phyloP scores from a whole-genome alignment of 1,140 invertebrate genomes.

The Zaprionus vittiger region DNA sequence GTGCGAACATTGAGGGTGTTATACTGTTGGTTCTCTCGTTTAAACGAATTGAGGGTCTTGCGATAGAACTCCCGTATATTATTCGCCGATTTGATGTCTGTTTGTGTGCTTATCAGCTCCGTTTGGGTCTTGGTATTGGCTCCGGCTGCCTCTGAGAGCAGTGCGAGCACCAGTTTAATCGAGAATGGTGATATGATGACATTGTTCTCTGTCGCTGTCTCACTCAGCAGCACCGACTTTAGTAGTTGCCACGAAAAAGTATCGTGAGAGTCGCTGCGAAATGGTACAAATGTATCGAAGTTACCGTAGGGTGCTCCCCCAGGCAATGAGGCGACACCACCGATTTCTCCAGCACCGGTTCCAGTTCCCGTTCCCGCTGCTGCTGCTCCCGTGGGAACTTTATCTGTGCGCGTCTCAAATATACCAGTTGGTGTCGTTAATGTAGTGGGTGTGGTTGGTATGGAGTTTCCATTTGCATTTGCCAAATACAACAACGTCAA shows the following conservation, averaged over 20 bases:
- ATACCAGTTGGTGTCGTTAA: constrained; percentile 69
- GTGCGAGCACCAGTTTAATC: constrained; percentile 89
- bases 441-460: constrained; percentile 41
- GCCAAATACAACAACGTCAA: constrained; percentile 37
- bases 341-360: background rate
- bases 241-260: constrained; percentile 87
- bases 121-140: constrained; percentile 88
- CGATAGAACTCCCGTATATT: constrained; percentile 85
- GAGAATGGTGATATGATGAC: constrained; percentile 92
- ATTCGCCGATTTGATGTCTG: constrained; percentile 83
- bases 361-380: background rate
- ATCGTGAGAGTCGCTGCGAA: constrained; percentile 85
- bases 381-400: constrained; percentile 33
- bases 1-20: constrained; percentile 86
- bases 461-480: constrained; percentile 48
- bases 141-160: constrained; percentile 90
- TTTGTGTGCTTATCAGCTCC: constrained; percentile 85
- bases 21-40: constrained; percentile 79
- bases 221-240: constrained; percentile 83
- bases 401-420: constrained; percentile 66
- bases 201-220: constrained; percentile 85
- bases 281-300: constrained; percentile 86
- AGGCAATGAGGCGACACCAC: background rate
- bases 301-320: constrained; percentile 66
- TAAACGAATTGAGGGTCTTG: constrained; percentile 85